A percentile compares a stretch with the other conserved stretches of the same genome.
Evolutionary conservation across 2,113 vertebrate species (phyloP).

Genomic region (Sprattus sprattus): DNA sequence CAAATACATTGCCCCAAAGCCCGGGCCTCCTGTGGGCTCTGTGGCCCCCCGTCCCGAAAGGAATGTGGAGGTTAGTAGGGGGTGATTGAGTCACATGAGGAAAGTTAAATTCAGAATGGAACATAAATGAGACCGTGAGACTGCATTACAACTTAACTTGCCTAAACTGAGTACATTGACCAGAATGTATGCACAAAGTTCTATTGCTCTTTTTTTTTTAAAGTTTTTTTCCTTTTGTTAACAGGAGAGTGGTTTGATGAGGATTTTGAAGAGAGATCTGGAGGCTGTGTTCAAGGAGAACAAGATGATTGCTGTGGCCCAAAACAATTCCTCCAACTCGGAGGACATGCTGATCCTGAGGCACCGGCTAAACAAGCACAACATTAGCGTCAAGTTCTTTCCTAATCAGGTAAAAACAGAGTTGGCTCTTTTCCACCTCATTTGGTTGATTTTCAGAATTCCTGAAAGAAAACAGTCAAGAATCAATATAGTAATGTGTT

Average conservation of each 20-base stretch:
- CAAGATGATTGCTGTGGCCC: slow-evolving; percentile 85
- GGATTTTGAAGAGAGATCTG: slow-evolving; percentile 69
- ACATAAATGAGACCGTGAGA: too few species aligned
- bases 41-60: slow-evolving; percentile 34
- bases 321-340: slow-evolving; percentile 68
- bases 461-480: too few species aligned
- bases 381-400: slow-evolving; percentile 76
- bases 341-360: slow-evolving; percentile 76
- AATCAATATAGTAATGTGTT: too few species aligned
- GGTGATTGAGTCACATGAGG: background rate
- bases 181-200: too few species aligned
- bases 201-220: background rate
- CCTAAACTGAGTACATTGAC: background rate
- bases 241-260: slow-evolving; percentile 69
- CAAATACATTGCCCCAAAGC: slow-evolving; percentile 77
- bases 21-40: slow-evolving; percentile 62
- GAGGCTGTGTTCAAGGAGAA: slow-evolving; percentile 67
- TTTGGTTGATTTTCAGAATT: too few species aligned
- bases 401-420: slow-evolving; percentile 79
- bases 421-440: too few species aligned
- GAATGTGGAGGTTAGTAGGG: slow-evolving; percentile 62
- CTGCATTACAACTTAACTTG: too few species aligned
- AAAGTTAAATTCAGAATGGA: background rate
- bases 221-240: background rate
- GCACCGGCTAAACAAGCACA: slow-evolving; percentile 75